A percentile compares a stretch with the other conserved stretches of the same genome.
Evolutionary conservation across 2,113 vertebrate species (phyloP).

Genomic region (Motacilla alba): DNA sequence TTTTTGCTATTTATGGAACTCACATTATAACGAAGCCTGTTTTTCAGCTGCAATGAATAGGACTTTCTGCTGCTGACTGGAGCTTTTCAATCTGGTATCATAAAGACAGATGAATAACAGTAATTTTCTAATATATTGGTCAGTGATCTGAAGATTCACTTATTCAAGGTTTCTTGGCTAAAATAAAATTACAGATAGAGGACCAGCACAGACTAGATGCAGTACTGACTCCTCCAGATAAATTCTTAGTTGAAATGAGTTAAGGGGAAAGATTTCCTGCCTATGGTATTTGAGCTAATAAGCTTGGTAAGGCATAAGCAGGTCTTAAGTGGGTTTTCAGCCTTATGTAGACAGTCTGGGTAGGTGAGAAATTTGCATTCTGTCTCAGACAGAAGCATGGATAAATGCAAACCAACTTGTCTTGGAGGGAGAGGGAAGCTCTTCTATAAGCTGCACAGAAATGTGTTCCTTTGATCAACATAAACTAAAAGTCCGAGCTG

Average conservation of each 20-base stretch:
- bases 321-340: not conserved
- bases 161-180: not conserved
- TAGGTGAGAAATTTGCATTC: not conserved
- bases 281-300: not conserved
- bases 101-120: constrained; percentile 21
- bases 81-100: constrained; percentile 28
- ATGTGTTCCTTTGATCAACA: constrained; percentile 28
- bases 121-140: not conserved
- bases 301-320: not conserved
- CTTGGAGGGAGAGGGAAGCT: not conserved
- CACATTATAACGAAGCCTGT: not conserved
- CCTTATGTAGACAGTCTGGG: not conserved
- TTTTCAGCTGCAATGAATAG: constrained; percentile 40
- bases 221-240: not conserved
- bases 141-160: not conserved
- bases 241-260: not conserved
- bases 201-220: not conserved
- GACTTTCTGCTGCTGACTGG: constrained; percentile 32
- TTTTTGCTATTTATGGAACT: constrained; percentile 57
- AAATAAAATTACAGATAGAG: not conserved
- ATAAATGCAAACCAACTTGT: not conserved
- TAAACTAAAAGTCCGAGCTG: constrained; percentile 3
- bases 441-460: not conserved
- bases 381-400: not conserved
- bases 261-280: not conserved